Percentiles rank a stretch among this genome's conserved stretches.
Conservation (phyloP, 1,140 invertebrate genomes). For the Pantala flavescens region DNA sequence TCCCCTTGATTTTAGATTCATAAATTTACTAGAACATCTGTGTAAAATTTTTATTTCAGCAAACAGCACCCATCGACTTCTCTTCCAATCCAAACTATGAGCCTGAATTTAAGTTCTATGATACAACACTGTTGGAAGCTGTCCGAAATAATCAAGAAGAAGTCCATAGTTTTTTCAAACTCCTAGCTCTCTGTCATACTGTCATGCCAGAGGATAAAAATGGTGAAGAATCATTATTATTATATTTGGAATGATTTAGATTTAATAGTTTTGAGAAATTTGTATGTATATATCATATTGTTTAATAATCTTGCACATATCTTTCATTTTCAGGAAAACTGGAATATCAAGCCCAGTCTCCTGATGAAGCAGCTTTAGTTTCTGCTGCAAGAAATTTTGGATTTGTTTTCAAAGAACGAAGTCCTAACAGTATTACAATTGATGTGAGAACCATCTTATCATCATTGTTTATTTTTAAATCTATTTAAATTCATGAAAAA, state of each 20-base stretch:
- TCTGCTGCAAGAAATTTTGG: conserved; percentile 97
- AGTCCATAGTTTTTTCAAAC: conserved; percentile 76
- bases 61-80: conserved; percentile 73
- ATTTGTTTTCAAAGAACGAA: conserved; percentile 91
- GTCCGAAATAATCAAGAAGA: conserved; percentile 60
- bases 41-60: conserved; percentile 40
- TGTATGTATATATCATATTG: too few relatives aligned
- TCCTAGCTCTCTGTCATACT: conserved; percentile 88
- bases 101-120: conserved; percentile 88
- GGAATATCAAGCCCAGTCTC: conserved; percentile 84
- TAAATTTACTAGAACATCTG: too few relatives aligned
- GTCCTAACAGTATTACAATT: conserved; percentile 88
- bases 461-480: not conserved
- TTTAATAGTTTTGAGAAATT: too few relatives aligned
- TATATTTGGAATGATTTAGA: too few relatives aligned
- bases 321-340: conserved; percentile 45
- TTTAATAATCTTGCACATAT: too few relatives aligned
- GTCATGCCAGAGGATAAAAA: conserved; percentile 93
- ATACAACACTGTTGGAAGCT: conserved; percentile 73
- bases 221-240: conserved; percentile 40
- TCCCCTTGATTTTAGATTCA: too few relatives aligned
- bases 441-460: conserved; percentile 39
- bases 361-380: conserved; percentile 93
- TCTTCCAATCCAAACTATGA: conserved; percentile 89
- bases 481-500: not conserved